Evolutionary conservation across 2,797 vertebrate species (phyloP).

Genomic region (Sebastes diaconus): DNA sequence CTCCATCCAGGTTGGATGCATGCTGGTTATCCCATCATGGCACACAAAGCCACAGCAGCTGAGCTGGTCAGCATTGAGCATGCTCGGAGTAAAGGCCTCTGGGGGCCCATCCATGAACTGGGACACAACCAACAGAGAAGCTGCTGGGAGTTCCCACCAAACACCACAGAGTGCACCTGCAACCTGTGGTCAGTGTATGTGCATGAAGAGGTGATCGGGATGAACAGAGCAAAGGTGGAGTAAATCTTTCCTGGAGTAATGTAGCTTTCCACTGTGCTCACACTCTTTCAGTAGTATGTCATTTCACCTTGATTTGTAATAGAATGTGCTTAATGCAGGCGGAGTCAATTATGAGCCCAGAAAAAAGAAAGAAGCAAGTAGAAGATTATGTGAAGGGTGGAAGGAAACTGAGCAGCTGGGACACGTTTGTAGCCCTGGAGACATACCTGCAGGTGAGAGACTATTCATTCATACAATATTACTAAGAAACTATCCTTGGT

Average conservation of each 20-base stretch:
- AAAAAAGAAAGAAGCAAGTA: slow-evolving; percentile 30
- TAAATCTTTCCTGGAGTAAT: too few species aligned
- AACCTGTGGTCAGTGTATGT: slow-evolving; percentile 96
- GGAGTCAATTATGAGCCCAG: too few species aligned
- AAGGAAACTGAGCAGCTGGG: slow-evolving; percentile 75
- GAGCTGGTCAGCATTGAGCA: slow-evolving; percentile 52
- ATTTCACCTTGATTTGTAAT: background rate
- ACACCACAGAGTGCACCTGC: slow-evolving; percentile 92
- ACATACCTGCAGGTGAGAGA: slow-evolving; percentile 90
- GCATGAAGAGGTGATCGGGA: slow-evolving; percentile 85
- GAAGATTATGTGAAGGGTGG: slow-evolving; percentile 66
- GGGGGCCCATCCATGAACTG: slow-evolving; percentile 90
- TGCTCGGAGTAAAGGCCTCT: slow-evolving; percentile 73
- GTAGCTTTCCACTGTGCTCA: too few species aligned
- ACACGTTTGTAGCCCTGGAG: slow-evolving; percentile 87
- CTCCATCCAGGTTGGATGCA: slow-evolving; percentile 89
- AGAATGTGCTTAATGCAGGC: background rate
- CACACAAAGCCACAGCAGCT: slow-evolving; percentile 65
- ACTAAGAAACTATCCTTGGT: background rate
- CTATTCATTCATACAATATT: background rate
- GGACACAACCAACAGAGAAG: slow-evolving; percentile 87
- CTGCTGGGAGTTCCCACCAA: slow-evolving; percentile 80
- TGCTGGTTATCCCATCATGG: slow-evolving; percentile 91
- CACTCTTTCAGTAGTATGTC: too few species aligned
- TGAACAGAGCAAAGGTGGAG: slow-evolving; percentile 75